A percentile compares a stretch with the other conserved stretches of the same genome.
These are phyloP conservation scores for Hepsetus odoe DNA, from an alignment of 2,113 vertebrate genomes.

Conservation along the genomic window DNA sequence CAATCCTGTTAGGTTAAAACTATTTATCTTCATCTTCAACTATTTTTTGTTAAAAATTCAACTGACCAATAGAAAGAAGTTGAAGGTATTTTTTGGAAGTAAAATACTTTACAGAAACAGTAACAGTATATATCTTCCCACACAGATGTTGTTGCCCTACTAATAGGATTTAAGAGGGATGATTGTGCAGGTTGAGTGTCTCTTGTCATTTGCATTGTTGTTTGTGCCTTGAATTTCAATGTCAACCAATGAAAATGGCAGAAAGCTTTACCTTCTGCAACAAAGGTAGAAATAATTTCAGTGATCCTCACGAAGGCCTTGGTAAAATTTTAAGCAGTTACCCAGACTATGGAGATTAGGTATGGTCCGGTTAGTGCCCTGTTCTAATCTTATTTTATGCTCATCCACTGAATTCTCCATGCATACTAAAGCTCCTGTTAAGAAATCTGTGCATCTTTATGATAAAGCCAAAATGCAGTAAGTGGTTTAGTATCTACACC, in stretches of 20 bases:
- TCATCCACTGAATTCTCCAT: constrained; percentile 5
- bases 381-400: neutral
- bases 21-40: too few relatives aligned
- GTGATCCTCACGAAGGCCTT: too few relatives aligned
- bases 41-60: too few relatives aligned
- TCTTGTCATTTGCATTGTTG: neutral
- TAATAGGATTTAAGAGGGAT: too few relatives aligned
- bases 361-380: neutral
- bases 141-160: too few relatives aligned
- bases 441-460: constrained; percentile 5
- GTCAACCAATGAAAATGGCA: neutral
- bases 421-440: constrained; percentile 19
- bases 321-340: neutral
- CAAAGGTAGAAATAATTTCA: neutral
- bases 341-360: neutral
- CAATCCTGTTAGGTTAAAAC: too few relatives aligned
- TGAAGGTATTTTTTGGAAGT: too few relatives aligned
- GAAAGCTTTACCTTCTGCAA: neutral
- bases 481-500: constrained; percentile 15
- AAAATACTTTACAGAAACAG: too few relatives aligned
- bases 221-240: neutral
- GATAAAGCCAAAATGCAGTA: neutral
- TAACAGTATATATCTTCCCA: too few relatives aligned
- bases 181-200: neutral
- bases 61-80: too few relatives aligned